Base-by-base conservation (phyloP, 2,888 invertebrate species). In the Temnothorax rugatulus region DNA sequence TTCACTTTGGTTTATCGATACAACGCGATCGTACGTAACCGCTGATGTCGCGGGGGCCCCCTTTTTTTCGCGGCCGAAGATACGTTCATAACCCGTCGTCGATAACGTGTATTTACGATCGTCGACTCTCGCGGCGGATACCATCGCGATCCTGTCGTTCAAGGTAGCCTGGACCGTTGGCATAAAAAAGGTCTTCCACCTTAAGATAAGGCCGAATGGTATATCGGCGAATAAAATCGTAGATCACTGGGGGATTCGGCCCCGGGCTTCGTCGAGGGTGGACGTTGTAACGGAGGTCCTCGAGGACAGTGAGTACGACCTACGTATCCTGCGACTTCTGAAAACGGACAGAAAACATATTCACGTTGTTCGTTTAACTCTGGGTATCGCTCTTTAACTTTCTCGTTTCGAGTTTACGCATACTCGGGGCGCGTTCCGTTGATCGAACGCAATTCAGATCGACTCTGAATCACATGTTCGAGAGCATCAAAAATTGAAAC, bases 201-300 rank as follows among this genome's bases (percentile, higher is more conserved):
- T 77, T 71, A 52, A 89, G 90, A 90, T 88, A 90, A 90, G 87
- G 29, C 86, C 76, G 76, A 83, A 71, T 86, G 87, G 88, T 90
- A 88, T 86, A 87, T 86, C 85, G 87, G 73, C 86, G 89, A 88
- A 91, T 91, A 90, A 92, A 90, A 91, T 90, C 87, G 89, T 90
- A 88, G 87, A 91, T 92, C 90, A 92, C 88, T 83, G 79, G 85
- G 29, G 87, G 87, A 87, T 86, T 86, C 89, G 81, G 84, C 85
- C 86, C 82, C 54, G 82, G 77, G 73, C 77, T 81, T 79, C 71
- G 38, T 84, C 81, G 84, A 84, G 86, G 85, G 87, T 89, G 86
- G 89, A 87, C 84, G 21, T 79, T 68, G 76, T 34, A 66, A 82
- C 83, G 69, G 82, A 86, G 76, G 76, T n/a, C 77, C 76, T 66